Base-by-base conservation (phyloP, 2,113 vertebrate species). In the Pteruthius melanotis region DNA sequence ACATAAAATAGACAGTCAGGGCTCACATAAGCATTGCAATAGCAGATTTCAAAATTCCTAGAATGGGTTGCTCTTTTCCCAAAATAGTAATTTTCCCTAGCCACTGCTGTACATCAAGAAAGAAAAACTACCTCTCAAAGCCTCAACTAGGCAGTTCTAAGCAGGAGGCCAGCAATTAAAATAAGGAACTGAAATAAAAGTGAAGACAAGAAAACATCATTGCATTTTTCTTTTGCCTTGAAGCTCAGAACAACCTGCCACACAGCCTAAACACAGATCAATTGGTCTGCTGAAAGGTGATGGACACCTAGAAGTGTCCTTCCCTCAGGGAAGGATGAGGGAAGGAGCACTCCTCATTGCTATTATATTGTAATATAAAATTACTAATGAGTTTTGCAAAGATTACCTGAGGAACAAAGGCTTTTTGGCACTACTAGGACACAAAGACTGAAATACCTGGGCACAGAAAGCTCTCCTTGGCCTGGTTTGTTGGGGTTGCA, bases 401-500 rank as follows among this genome's bases (percentile, higher is more conserved):
- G 13, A 40, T 57, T 45, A 30, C 15, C 7, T 39, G 52, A 65
- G 30, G 11, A 83, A 18, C 45, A 89, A 65, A 82, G 54, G 28
- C 4, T 40, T 87, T 81, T 54, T 31, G 71, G 49, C 27, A 50
- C 30, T 44, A 42, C 8, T 30, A 37, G 14, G 9, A 59, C 26
- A 57, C 18, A 49, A 68, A 31, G 10, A 54, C 22, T 87, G 64
- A 44, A 85, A 49, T 98, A 99, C 99, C 99, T 99, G 90, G 99
- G 98, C 84, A 99, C 98, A 17, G 98, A 98, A 89, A 99, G 98
- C 64, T 98, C 97, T 79, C 99, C 99, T 77, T 98, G 98, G 33
- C 89, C 95, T 35, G 89, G 97, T 95, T 98, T 99, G 69, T 96
- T 94, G 53, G 98, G 98, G 89, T 98, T 98, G 95, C 99, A 99